Evolutionary conservation across 2,797 vertebrate species (phyloP), one percentile per base, ranked within the genome.

Genomic region (Psittacula echo): DNA sequence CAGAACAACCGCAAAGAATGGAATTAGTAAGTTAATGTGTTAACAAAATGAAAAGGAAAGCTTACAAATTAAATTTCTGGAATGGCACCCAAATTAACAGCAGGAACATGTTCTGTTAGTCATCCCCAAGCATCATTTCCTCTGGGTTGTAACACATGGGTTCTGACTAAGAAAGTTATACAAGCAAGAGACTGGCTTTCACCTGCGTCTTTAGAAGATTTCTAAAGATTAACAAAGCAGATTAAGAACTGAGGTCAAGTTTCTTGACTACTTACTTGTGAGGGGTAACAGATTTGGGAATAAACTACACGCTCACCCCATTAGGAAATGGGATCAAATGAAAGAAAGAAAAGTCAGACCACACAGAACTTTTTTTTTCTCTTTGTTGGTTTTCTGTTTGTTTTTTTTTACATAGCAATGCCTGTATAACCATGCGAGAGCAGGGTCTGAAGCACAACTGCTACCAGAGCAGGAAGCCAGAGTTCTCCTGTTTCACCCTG

Each of bases 131-230:
- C 84, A 92, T 79, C 47, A 71, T 85, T 93, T 96, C 94, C 90
- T 95, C 74, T 78, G 87, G 93, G 91, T 76, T 95, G 75, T 61
- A 95, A 85, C 95, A 97, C 93, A 96, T 87, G 90, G 94, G 86
- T 80, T 90, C 85, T 93, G 94, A 96, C 87, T 96, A 92, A 96
- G 81, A 45, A 85, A 77, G 77, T 92, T 90, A 93, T 1, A 93
- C 77, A 95, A 80, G 74, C 48, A 62, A 42, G 65, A 87, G 45
- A 75, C 30, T 15, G 48, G 37, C 65, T 68, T 96, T 91, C 62
- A 93, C 89, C 82, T 48, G 77, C 62, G 37, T 9, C 71, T 79
- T 50, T 3, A 66, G 14, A 51, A 87, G 41, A 77, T 53, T 84
- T 83, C 32, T 24, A 64, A 34, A 58, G 54, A 58, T 58, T 34